A percentile compares a stretch with the other conserved stretches of the same genome.
Conservation (phyloP, 2,113 vertebrate species). For the Hemicordylus capensis region DNA sequence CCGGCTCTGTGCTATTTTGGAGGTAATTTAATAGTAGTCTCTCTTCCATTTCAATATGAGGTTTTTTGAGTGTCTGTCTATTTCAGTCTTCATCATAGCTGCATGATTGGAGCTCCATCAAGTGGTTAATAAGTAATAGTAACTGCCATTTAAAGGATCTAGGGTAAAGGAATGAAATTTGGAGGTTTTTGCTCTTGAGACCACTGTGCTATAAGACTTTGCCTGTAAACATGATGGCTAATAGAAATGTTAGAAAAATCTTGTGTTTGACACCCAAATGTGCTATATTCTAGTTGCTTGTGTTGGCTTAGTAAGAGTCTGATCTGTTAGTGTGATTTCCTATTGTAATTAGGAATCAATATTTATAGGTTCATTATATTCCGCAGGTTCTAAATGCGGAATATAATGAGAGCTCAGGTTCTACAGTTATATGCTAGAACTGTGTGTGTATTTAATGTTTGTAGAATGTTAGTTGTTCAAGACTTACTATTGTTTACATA, state of each 20-base stretch:
- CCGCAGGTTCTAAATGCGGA: neutral
- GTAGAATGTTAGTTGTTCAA: too few species aligned
- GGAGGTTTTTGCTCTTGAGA: neutral
- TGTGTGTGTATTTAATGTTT: neutral
- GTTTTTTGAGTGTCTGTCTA: neutral
- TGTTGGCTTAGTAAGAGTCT: neutral
- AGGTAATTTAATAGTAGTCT: neutral
- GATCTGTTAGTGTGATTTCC: neutral
- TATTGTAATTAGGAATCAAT: too few species aligned
- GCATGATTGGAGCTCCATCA: neutral
- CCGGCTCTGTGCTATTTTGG: neutral
- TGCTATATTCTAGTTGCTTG: neutral
- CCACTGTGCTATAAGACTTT: neutral
- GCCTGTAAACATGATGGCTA: neutral
- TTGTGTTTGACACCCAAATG: too few species aligned
- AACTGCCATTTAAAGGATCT: neutral
- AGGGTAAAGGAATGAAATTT: neutral
- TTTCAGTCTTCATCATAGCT: neutral
- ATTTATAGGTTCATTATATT: neutral
- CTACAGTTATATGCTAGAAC: neutral
- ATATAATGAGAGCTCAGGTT: too few species aligned
- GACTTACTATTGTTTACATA: neutral
- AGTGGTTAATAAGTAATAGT: neutral
- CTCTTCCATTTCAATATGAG: neutral
- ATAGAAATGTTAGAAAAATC: neutral